phyloP scores from a whole-genome alignment of 2,888 invertebrate genomes.

The Catocala fraxini region DNA sequence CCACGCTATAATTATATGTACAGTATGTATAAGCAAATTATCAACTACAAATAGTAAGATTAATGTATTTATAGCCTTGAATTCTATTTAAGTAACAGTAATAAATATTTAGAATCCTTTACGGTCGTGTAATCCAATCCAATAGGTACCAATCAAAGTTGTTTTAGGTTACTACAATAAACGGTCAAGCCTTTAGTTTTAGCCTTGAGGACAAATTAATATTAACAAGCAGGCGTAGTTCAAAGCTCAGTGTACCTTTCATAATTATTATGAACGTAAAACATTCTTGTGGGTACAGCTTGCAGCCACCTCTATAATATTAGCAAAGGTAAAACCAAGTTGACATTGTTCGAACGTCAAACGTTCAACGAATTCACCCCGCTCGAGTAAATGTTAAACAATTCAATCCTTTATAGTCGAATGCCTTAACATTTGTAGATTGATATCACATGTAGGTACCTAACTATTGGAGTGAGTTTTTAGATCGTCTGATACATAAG shows the following conservation, averaged over 20 bases:
- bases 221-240: constrained; percentile 20
- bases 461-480: constrained; percentile 40
- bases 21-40: neutral
- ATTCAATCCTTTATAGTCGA: constrained; percentile 25
- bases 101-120: constrained; percentile 19
- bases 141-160: constrained; percentile 34
- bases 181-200: constrained; percentile 25
- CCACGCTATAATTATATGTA: too few relatives aligned
- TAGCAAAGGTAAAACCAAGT: constrained; percentile 26
- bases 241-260: constrained; percentile 32
- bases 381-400: constrained; percentile 27
- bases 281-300: constrained; percentile 28
- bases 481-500: constrained; percentile 53
- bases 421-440: constrained; percentile 34
- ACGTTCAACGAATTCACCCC: constrained; percentile 28
- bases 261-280: constrained; percentile 35
- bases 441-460: constrained; percentile 36
- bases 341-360: constrained; percentile 32
- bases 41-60: neutral
- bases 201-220: constrained; percentile 42
- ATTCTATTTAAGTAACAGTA: neutral
- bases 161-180: constrained; percentile 34
- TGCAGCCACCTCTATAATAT: constrained; percentile 21
- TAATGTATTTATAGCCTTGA: too few relatives aligned
- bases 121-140: constrained; percentile 23